Conservation (phyloP, 2,797 vertebrate species). For the Anguilla pacifica region DNA sequence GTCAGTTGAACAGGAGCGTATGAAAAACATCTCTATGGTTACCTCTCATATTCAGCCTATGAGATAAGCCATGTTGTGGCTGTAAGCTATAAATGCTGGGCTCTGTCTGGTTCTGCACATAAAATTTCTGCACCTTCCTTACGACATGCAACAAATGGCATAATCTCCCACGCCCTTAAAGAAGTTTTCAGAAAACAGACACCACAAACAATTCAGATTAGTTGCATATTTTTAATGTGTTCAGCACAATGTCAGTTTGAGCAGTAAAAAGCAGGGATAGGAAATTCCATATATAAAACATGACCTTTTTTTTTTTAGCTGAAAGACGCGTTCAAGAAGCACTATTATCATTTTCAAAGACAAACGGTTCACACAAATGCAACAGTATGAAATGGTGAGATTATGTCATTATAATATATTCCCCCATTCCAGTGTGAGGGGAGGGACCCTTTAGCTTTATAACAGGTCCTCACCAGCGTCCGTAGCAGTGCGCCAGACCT, state of each 20-base stretch:
- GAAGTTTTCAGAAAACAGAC: not conserved
- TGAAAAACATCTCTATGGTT: not conserved
- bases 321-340: not conserved
- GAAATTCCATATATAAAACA: not conserved
- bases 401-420: not conserved
- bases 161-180: not conserved
- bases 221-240: slow-evolving; percentile 4
- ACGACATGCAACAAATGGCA: not conserved
- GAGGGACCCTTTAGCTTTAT: not conserved
- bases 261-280: not conserved
- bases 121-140: not conserved
- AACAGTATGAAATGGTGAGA: not conserved
- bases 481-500: not conserved
- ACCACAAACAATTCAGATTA: not conserved
- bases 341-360: not conserved
- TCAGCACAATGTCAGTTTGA: slow-evolving; percentile 6
- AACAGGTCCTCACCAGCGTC: not conserved
- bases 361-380: not conserved
- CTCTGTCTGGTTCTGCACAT: not conserved
- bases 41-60: not conserved
- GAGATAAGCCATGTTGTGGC: not conserved
- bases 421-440: not conserved
- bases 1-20: too few species aligned
- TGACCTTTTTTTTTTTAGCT: not conserved
- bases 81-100: too few species aligned